Base-by-base conservation (phyloP, 2,113 vertebrate genomes). In the Mesitornis unicolor region DNA sequence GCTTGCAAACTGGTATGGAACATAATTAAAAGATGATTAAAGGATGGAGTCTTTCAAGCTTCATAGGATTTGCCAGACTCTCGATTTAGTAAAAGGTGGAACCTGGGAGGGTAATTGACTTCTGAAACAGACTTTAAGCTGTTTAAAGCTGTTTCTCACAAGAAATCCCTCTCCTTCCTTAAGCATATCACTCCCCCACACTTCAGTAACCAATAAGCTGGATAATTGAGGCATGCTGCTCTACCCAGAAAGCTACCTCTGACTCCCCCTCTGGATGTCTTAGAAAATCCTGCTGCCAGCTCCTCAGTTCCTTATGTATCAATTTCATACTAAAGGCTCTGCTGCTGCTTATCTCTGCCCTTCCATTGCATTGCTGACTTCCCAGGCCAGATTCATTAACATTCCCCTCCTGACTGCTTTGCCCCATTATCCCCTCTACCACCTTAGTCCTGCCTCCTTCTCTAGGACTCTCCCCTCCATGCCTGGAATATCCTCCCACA, bases 21-120 rank as follows among this genome's bases (percentile, higher is more conserved):
- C 56, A 11, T 96, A 95, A 94, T 95, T 95, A 92, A 10, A 79
- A 91, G 80, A 68, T 87, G 86, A 96, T 97, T 96, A 97, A 93
- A 75, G 73, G 69, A 94, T 67, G 68, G 90, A 95, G 69, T 78
- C 83, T 86, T 93, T 90, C 69, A 94, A 90, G 69, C 57, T 81
- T 90, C 75, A 12, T 89, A 64, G 88, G 88, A 43, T 86, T 94
- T 89, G 42, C 90, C 79, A 93, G 78, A 84, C 65, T 90, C 80
- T 96, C 16, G 0, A 51, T 90, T 93, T 94, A 94, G 90, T 94
- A 56, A 64, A 84, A 95, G 57, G 64, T 96, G 50, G 88, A 93
- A 94, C 57, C 61, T 89, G 61, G 77, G 42, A 87, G 33, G 17
- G n/a, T 86, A 82, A 75, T 51, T 75, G 56, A 92, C 75, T 90